Evolutionary conservation across 2,888 invertebrate genomes (phyloP).

Genomic region (Prionchulus punctatus): DNA sequence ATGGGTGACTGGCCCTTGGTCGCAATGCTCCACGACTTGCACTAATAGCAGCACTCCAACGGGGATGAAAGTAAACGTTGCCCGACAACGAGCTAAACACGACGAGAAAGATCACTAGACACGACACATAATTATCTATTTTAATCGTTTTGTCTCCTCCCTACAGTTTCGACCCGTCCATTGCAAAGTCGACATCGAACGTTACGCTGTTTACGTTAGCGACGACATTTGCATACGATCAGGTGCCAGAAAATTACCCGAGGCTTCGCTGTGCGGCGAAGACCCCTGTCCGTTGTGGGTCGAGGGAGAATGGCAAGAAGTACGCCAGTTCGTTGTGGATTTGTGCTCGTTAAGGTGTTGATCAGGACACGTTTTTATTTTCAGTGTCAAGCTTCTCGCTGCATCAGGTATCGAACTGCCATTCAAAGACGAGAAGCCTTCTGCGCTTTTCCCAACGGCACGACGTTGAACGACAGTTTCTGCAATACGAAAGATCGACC

Average conservation of each 20-base stretch:
- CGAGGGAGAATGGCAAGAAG: constrained; percentile 24
- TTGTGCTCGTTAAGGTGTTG: constrained; percentile 21
- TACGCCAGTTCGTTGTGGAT: constrained; percentile 7
- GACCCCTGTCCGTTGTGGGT: constrained; percentile 29
- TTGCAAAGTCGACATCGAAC: constrained; percentile 5
- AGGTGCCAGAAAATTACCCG: constrained; percentile 26
- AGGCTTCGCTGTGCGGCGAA: constrained; percentile 18
- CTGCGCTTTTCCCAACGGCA: constrained; percentile 42
- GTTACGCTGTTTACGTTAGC: not conserved
- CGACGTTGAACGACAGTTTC: constrained; percentile 40
- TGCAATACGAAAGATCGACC: constrained; percentile 61
- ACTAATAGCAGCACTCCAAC: constrained; percentile 45
- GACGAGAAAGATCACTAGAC: not conserved
- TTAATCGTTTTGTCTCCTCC: not conserved
- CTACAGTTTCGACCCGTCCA: constrained; percentile 9
- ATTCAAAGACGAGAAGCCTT: constrained; percentile 54
- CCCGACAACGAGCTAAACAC: not conserved
- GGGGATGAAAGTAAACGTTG: constrained; percentile 41
- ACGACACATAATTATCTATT: not conserved
- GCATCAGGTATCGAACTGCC: constrained; percentile 58
- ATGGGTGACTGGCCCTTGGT: constrained; percentile 70
- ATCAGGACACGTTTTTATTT: constrained; percentile 14
- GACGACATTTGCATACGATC: constrained; percentile 21
- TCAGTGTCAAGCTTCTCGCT: constrained; percentile 52
- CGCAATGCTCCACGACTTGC: constrained; percentile 64